A percentile compares a stretch with the other conserved stretches of the same genome.
These are phyloP conservation scores for Elysia crispata DNA, from an alignment of 2,888 invertebrate species.

Conservation along the genomic window DNA sequence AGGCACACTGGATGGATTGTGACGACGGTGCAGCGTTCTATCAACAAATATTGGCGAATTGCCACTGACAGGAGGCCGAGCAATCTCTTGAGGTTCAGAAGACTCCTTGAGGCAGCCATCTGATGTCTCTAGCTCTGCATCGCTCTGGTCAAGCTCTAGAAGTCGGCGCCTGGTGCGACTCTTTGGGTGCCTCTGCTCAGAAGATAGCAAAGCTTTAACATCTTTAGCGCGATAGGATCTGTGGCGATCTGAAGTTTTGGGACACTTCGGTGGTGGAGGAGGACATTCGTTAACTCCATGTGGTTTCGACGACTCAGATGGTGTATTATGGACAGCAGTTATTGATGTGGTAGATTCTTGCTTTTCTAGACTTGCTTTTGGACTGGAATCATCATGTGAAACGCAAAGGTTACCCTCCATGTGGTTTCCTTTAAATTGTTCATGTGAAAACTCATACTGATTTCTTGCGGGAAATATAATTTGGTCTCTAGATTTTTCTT, in stretches of 20 bases:
- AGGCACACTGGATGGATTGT: too few species aligned
- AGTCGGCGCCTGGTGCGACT: slow-evolving; percentile 31
- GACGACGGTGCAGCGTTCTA: too few species aligned
- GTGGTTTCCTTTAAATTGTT: too few species aligned
- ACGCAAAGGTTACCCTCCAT: too few species aligned
- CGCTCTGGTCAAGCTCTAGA: background rate
- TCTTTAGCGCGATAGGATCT: background rate
- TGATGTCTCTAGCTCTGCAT: background rate
- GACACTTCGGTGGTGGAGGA: background rate
- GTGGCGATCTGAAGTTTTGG: background rate
- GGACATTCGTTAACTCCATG: background rate
- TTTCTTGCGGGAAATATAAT: too few species aligned
- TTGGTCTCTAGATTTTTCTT: too few species aligned
- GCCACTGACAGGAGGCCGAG: background rate
- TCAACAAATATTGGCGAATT: too few species aligned
- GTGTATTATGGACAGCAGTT: background rate
- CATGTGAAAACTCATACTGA: too few species aligned
- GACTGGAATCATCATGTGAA: too few species aligned
- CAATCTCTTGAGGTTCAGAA: background rate
- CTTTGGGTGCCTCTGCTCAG: slow-evolving; percentile 29
- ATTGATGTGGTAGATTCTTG: background rate
- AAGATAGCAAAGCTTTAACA: background rate
- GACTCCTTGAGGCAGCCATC: background rate
- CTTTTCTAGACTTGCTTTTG: too few species aligned
- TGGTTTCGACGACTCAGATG: too few species aligned